Percentiles rank a stretch among this genome's conserved stretches.
Conservation (phyloP, 2,797 vertebrate species). For the Syngnathus acus region DNA sequence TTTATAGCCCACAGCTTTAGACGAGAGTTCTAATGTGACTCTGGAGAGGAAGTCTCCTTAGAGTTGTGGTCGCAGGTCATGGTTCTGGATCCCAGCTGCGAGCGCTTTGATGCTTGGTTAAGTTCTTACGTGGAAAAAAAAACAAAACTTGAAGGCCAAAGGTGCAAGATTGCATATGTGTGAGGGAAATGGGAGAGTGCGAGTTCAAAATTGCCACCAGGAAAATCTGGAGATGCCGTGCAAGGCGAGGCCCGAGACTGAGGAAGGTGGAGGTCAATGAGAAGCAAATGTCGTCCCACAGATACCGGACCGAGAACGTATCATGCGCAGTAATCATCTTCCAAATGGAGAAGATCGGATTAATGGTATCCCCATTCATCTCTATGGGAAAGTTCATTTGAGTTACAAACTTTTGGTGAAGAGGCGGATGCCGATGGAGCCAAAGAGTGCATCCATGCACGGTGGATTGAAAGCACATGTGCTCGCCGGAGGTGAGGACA, state of each 20-base stretch:
- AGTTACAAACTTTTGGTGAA: conserved; percentile 22
- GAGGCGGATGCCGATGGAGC: conserved; percentile 40
- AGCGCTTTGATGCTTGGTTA: conserved; percentile 63
- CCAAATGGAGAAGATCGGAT: conserved; percentile 10
- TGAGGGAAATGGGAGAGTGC: conserved; percentile 25
- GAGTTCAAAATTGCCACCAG: conserved; percentile 22
- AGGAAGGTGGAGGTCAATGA: conserved; percentile 52
- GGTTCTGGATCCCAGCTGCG: conserved; percentile 54
- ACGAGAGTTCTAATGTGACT: conserved; percentile 17
- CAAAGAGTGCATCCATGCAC: conserved; percentile 28
- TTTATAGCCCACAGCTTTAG: conserved; percentile 9
- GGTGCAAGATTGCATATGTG: conserved; percentile 41
- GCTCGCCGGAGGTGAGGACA: conserved; percentile 63
- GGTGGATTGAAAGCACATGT: conserved; percentile 67
- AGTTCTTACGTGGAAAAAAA: conserved; percentile 40
- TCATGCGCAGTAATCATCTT: conserved; percentile 50
- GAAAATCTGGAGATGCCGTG: conserved; percentile 45
- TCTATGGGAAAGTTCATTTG: no score
- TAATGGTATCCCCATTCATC: no score
- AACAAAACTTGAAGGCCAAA: conserved; percentile 55
- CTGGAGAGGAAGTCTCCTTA: conserved; percentile 19
- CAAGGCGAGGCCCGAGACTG: conserved; percentile 25
- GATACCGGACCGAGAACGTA: conserved; percentile 34
- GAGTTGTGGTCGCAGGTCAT: conserved; percentile 34
- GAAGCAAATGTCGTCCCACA: conserved; percentile 60